Evolutionary conservation across 2,888 invertebrate genomes (phyloP), one percentile per base, ranked within the genome.

Genomic region (Pachydiplax longipennis): DNA sequence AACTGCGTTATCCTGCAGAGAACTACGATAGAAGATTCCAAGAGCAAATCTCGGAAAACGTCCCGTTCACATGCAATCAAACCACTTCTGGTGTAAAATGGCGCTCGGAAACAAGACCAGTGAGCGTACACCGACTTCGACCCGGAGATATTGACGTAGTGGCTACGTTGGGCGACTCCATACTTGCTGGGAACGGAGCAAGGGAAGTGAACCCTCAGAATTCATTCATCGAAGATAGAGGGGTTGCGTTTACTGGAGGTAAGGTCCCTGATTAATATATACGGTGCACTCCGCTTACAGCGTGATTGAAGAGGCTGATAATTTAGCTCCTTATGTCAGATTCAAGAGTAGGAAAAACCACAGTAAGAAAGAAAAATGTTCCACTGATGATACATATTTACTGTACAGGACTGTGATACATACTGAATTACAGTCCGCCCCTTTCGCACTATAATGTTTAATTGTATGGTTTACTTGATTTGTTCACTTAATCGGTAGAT

Each of bases 161-260:
- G 18, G 97, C 95, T 0, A 96, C 96, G 0, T 95, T 97, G 92
- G 97, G 97, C 0, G 97, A 97, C 93, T 97, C 96, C 0, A 93
- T 97, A 92, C 95, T 97, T 1, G 97, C 97, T 15, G 90, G 87
- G 61, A 97, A 96, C 92, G 97, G 97, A 0, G 97, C 97, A 10
- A 53, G 97, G 92, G 97, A 97, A 92, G 96, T 96, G 93, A 97
- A 95, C 92, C 97, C 97, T 0, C 94, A 96, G 3, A 97, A 97
- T 2, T 96, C 97, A 0, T 95, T 97, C 92, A 96, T 97, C 91
- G 97, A 97, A 93, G 96, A 96, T 91, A 94, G 97, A 90, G 97
- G 97, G 0, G 96, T 97, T 1, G 97, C 97, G 22, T 97, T 97
- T 96, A 96, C 96, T 93, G 96, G 95, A 92, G 96, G 96, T 53